phyloP scores from a whole-genome alignment of 2,888 invertebrate genomes.

The Polymixis flavicincta region DNA sequence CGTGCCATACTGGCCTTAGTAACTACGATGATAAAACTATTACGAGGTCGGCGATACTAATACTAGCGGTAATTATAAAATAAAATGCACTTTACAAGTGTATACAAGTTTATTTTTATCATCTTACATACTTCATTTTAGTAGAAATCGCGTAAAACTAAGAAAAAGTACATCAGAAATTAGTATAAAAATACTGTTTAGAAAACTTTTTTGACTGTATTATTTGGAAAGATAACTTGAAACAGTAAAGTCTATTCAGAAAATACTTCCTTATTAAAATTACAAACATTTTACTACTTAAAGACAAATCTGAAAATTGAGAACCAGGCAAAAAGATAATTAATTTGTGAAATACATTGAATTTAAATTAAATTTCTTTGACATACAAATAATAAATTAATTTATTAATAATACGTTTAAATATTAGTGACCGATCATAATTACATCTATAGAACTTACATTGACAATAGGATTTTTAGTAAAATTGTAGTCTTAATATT shows the following conservation, averaged over 20 bases:
- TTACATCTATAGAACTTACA: conserved; percentile 38
- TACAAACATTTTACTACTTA: neutral
- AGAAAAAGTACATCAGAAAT: conserved; percentile 84
- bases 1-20: too few relatives aligned
- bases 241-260: conserved; percentile 30
- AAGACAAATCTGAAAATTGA: conserved; percentile 2
- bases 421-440: conserved; percentile 36
- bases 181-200: conserved; percentile 89
- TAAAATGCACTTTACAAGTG: conserved; percentile 77
- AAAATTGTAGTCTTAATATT: conserved; percentile 36
- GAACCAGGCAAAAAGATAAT: neutral
- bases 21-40: too few relatives aligned
- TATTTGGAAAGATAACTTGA: conserved; percentile 65
- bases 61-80: neutral
- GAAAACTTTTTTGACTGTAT: conserved; percentile 70
- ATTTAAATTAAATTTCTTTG: conserved; percentile 23
- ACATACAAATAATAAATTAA: conserved; percentile 45
- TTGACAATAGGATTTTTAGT: conserved; percentile 46
- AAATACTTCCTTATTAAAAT: conserved; percentile 18
- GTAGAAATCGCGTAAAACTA: conserved; percentile 85
- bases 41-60: too few relatives aligned
- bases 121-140: conserved; percentile 83
- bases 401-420: conserved; percentile 28
- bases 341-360: conserved; percentile 3
- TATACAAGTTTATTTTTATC: conserved; percentile 87